Conservation (phyloP, 1,140 invertebrate genomes). For the Hypsibius dujardini region DNA sequence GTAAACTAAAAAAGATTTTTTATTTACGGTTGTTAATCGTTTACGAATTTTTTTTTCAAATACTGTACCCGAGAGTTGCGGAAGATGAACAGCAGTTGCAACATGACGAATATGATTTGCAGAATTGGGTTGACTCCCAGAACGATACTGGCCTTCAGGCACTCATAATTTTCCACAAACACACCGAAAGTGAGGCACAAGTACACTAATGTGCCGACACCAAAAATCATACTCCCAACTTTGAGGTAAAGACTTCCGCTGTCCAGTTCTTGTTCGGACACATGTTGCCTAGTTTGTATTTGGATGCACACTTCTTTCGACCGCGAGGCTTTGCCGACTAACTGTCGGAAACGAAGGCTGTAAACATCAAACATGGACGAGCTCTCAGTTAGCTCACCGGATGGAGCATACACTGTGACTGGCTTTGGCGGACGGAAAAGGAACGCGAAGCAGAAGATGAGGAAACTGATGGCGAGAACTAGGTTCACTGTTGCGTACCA, state of each 20-base stretch:
- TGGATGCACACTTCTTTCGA: neutral
- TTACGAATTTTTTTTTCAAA: no score
- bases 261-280: neutral
- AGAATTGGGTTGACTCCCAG: neutral
- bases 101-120: neutral
- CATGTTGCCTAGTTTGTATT: neutral
- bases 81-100: neutral
- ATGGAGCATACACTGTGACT: neutral
- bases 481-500: neutral
- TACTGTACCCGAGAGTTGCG: neutral
- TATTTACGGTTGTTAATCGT: no score
- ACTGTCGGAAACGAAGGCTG: neutral
- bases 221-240: neutral
- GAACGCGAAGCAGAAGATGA: neutral
- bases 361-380: neutral
- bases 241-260: neutral
- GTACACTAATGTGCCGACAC: neutral
- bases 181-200: neutral
- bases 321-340: neutral
- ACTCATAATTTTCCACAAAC: neutral
- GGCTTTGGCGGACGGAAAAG: neutral
- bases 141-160: no score
- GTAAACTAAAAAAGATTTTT: neutral
- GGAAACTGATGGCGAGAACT: neutral
- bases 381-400: no score